These are phyloP conservation scores for Aricia artaxerxes DNA, from an alignment of 2,888 invertebrate species.

Conservation along the genomic window DNA sequence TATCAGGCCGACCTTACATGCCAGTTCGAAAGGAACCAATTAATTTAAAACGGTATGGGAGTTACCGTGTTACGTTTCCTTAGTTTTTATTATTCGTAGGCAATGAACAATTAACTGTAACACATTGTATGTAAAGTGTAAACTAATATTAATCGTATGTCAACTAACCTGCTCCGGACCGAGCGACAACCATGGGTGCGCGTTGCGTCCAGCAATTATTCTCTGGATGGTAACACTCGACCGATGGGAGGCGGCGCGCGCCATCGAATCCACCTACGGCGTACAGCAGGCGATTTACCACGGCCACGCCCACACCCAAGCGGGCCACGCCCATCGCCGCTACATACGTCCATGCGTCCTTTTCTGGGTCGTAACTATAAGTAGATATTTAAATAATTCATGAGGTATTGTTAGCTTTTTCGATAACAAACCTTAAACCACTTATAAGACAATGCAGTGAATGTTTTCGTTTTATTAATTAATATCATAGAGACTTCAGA, in stretches of 20 bases:
- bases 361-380: conserved; percentile 90
- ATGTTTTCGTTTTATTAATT: too few relatives aligned
- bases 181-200: conserved; percentile 86
- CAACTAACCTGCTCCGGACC: conserved; percentile 89
- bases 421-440: too few relatives aligned
- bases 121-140: too few relatives aligned
- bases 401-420: neutral
- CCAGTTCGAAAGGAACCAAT: too few relatives aligned
- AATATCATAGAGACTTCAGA: too few relatives aligned
- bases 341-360: conserved; percentile 89
- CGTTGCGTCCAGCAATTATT: conserved; percentile 93
- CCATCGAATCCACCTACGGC: conserved; percentile 96
- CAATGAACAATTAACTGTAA: too few relatives aligned
- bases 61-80: too few relatives aligned
- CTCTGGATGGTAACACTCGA: conserved; percentile 96
- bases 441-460: too few relatives aligned
- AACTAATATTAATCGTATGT: too few relatives aligned
- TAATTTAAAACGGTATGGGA: too few relatives aligned
- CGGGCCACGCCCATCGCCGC: conserved; percentile 88
- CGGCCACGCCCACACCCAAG: conserved; percentile 89
- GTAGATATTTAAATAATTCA: neutral
- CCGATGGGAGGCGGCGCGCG: conserved; percentile 85
- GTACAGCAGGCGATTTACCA: conserved; percentile 88
- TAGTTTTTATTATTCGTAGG: too few relatives aligned
- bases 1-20: too few relatives aligned